phyloP scores from a whole-genome alignment of 2,888 invertebrate species.

The Sisyra nigra region DNA sequence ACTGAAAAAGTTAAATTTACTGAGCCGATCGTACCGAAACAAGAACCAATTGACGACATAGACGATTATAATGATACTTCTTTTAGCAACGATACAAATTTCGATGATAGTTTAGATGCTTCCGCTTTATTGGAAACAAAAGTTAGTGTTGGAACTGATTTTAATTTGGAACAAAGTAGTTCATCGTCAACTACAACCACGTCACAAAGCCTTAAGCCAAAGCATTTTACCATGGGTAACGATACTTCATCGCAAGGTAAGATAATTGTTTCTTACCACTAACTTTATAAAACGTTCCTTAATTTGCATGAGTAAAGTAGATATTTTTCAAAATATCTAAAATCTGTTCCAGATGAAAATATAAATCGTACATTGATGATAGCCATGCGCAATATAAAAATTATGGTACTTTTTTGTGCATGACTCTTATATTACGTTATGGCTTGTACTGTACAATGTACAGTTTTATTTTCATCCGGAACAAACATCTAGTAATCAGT shows the following conservation, averaged over 20 bases:
- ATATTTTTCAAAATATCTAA: too few relatives aligned
- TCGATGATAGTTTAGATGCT: constrained; percentile 6
- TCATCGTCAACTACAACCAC: constrained; percentile 2
- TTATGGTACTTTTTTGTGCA: too few relatives aligned
- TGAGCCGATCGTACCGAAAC: constrained; percentile 3
- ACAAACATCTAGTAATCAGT: too few relatives aligned
- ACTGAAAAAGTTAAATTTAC: constrained; percentile 3
- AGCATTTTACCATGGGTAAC: constrained; percentile 1
- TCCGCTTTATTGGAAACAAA: constrained; percentile 3
- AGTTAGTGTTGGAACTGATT: constrained; percentile 2
- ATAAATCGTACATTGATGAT: too few relatives aligned
- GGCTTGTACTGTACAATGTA: too few relatives aligned
- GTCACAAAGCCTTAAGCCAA: background rate
- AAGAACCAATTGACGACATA: constrained; percentile 1
- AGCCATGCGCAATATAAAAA: too few relatives aligned
- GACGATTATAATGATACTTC: constrained; percentile 5
- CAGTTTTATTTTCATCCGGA: too few relatives aligned
- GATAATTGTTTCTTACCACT: background rate
- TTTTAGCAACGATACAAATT: constrained; percentile 1
- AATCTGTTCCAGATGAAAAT: too few relatives aligned
- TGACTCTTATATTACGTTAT: too few relatives aligned
- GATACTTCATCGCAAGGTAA: constrained; percentile 4
- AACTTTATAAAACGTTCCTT: background rate
- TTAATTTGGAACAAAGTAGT: constrained; percentile 1
- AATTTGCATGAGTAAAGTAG: too few relatives aligned